Evolutionary conservation across 1,140 invertebrate genomes (phyloP).

Genomic region (Platyura marginata): DNA sequence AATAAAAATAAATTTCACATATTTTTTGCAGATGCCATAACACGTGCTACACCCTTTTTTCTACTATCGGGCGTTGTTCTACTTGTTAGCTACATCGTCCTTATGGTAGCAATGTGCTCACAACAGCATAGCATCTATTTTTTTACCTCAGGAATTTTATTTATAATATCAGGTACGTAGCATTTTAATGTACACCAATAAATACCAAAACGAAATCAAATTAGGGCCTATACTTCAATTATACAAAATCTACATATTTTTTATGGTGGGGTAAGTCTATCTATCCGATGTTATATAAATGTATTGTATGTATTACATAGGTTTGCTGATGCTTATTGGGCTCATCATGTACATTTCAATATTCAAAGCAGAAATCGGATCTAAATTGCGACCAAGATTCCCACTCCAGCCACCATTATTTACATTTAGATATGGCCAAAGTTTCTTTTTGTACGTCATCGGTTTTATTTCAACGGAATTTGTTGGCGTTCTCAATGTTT

Average conservation of each 20-base stretch:
- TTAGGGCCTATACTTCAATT: no score
- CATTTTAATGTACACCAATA: no score
- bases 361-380: conserved; percentile 75
- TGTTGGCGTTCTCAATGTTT: conserved; percentile 68
- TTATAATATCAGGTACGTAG: conserved; percentile 39
- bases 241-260: no score
- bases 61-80: conserved; percentile 38
- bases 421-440: conserved; percentile 71
- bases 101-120: conserved; percentile 36
- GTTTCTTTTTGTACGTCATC: conserved; percentile 66
- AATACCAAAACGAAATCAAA: no score
- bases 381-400: conserved; percentile 62
- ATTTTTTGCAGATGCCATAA: conserved; percentile 41
- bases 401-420: conserved; percentile 57
- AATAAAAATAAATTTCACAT: no score
- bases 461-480: conserved; percentile 69
- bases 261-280: no score
- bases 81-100: conserved; percentile 39
- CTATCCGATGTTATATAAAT: no score
- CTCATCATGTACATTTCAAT: conserved; percentile 85
- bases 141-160: conserved; percentile 45
- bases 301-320: no score
- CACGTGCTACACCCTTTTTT: conserved; percentile 41
- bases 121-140: conserved; percentile 35
- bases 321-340: conserved; percentile 70